These are phyloP conservation scores for Laothoe populi DNA, from an alignment of 2,888 invertebrate genomes.

Conservation along the genomic window DNA sequence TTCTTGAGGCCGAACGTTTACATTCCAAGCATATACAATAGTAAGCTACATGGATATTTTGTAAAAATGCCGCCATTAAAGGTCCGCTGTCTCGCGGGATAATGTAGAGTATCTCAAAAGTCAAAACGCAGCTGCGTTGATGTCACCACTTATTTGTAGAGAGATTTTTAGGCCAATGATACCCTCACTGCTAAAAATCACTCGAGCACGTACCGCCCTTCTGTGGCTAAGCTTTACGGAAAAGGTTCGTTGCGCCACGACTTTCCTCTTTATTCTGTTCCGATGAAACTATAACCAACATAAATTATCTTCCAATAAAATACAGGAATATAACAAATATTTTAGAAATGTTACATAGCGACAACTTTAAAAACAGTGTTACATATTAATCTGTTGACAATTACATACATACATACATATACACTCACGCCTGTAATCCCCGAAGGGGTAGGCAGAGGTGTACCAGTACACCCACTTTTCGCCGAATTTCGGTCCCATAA, in stretches of 20 bases:
- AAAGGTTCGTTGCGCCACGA: slow-evolving; percentile 34
- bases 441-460: too few species aligned
- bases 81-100: slow-evolving; percentile 38
- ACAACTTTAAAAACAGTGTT: too few species aligned
- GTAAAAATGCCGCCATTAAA: slow-evolving; percentile 41
- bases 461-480: too few species aligned
- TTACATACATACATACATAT: not conserved
- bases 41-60: slow-evolving; percentile 39
- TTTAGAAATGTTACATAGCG: too few species aligned
- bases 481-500: too few species aligned
- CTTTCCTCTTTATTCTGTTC: slow-evolving; percentile 36
- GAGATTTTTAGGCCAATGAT: slow-evolving; percentile 45
- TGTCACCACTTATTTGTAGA: slow-evolving; percentile 55
- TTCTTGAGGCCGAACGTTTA: too few species aligned
- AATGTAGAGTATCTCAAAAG: slow-evolving; percentile 45
- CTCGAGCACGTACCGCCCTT: slow-evolving; percentile 52
- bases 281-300: not conserved
- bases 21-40: too few species aligned
- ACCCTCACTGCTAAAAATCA: slow-evolving; percentile 48
- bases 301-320: not conserved
- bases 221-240: slow-evolving; percentile 47
- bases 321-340: not conserved
- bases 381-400: too few species aligned
- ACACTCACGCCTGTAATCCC: too few species aligned
- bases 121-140: slow-evolving; percentile 50